A percentile compares a stretch with the other conserved stretches of the same genome.
Conservation (phyloP, 2,888 invertebrate species). For the Theretra japonica region DNA sequence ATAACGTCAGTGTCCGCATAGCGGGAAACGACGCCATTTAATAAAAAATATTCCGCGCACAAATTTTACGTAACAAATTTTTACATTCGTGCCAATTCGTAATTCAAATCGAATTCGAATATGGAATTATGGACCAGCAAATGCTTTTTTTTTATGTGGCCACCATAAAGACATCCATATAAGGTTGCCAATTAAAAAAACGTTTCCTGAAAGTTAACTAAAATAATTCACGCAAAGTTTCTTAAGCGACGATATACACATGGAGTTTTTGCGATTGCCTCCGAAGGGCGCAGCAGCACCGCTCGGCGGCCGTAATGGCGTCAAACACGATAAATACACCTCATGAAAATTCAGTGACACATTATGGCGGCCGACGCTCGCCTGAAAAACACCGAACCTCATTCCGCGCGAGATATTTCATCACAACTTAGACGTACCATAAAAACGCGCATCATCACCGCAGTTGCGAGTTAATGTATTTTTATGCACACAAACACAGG, state of each 20-base stretch:
- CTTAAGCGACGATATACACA: conserved; percentile 14
- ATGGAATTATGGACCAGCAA: background rate
- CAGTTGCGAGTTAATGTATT: conserved; percentile 56
- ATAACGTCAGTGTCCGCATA: background rate
- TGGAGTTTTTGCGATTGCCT: conserved; percentile 74
- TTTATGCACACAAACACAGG: conserved; percentile 43
- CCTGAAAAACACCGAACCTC: conserved; percentile 63
- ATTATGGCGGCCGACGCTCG: conserved; percentile 51
- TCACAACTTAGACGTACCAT: conserved; percentile 57
- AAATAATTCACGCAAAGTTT: conserved; percentile 18
- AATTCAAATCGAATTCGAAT: conserved; percentile 3
- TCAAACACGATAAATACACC: conserved; percentile 74
- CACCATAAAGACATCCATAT: background rate
- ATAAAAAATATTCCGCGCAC: background rate
- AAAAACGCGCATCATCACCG: conserved; percentile 56
- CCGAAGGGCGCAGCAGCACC: conserved; percentile 63
- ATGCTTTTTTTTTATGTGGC: background rate
- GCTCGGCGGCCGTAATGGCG: conserved; percentile 62
- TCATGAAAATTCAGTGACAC: conserved; percentile 79
- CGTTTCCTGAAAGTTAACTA: conserved; percentile 20
- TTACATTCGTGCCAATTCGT: too few relatives aligned
- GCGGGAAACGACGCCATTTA: background rate
- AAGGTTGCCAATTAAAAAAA: background rate
- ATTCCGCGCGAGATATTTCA: conserved; percentile 66
- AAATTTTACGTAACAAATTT: background rate